Base-by-base conservation (phyloP, 2,113 vertebrate genomes). In the Myxocyprinus asiaticus region DNA sequence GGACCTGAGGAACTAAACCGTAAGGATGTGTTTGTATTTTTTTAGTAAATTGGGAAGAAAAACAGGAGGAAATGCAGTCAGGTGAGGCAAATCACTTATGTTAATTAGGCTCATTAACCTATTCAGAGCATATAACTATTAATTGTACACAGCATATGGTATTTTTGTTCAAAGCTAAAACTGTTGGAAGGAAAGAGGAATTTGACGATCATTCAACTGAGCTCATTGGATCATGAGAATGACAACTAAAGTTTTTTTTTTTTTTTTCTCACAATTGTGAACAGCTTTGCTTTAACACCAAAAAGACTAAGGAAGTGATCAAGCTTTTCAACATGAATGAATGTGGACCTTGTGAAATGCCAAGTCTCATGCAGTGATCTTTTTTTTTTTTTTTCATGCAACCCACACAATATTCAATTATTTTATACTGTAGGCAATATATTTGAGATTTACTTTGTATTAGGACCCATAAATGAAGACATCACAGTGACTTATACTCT, bases 101-200 rank as follows among this genome's bases (percentile, higher is more conserved):
- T 43, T 65, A 76, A 76, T 76, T 76, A 76, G 22, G 22, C 17
- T 42, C 7, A 51, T 53, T 76, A 76, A 55, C 11, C 53, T 10
- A 44, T 75, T 11, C 6, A 15, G 48, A 44, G 9, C 10, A 33
- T 33, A 33, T 33, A 33, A 33, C 22, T 33, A 33, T 33, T 33
- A 33, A 33, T 33, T 33, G 22, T 33, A 33, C 22, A 71, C 6
- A 48, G 9, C 47, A 2, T 6, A 7, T 48, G 15, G 22, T 51
- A 0, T 4, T 17, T 22, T 51, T 51, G 22, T 3, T 33, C 22
- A 33, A 33, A 33, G 22, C 22, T 33, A 33, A 33, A 33, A 33
- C 22, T 33, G 22, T 33, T 33, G 22, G 22, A 33, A 1, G 22
- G 22, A 33, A 33, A 33, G 22, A 33, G 3, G 22, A 33, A 33